Conservation (phyloP, 1,140 invertebrate species). For the Dryas iulia region DNA sequence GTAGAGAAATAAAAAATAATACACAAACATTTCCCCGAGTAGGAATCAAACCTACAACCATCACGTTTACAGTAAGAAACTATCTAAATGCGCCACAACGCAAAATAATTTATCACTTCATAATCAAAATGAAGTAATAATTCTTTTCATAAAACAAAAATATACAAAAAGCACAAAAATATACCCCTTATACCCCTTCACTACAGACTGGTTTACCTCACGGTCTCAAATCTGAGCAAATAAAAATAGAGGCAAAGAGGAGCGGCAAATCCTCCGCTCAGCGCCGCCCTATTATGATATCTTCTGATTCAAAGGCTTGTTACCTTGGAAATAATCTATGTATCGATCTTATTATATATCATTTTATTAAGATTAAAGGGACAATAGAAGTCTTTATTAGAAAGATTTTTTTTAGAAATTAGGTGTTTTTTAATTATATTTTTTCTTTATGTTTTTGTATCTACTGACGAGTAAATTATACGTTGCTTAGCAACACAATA, state of each 20-base stretch:
- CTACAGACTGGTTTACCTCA: constrained; percentile 38
- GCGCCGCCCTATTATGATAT: constrained; percentile 64
- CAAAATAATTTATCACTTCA: too few species aligned
- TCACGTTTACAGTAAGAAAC: too few species aligned
- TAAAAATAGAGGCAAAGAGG: constrained; percentile 64
- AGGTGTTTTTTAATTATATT: neutral
- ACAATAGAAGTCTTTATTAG: neutral
- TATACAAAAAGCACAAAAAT: too few species aligned
- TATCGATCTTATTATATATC: neutral
- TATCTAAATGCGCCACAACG: too few species aligned
- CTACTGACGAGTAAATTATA: too few species aligned
- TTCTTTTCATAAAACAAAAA: too few species aligned
- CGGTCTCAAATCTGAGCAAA: constrained; percentile 51
- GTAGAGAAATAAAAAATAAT: too few species aligned
- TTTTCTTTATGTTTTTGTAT: neutral
- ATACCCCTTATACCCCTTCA: constrained; percentile 28
- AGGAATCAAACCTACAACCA: too few species aligned
- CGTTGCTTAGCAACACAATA: too few species aligned
- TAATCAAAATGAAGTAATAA: too few species aligned
- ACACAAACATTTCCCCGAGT: too few species aligned
- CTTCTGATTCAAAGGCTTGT: constrained; percentile 49
- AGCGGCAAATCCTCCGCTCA: constrained; percentile 55
- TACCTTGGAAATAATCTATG: constrained; percentile 38
- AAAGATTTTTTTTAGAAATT: too few species aligned
- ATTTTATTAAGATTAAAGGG: neutral